phyloP scores from a whole-genome alignment of 2,888 invertebrate species.

The Nomada hirtipes region DNA sequence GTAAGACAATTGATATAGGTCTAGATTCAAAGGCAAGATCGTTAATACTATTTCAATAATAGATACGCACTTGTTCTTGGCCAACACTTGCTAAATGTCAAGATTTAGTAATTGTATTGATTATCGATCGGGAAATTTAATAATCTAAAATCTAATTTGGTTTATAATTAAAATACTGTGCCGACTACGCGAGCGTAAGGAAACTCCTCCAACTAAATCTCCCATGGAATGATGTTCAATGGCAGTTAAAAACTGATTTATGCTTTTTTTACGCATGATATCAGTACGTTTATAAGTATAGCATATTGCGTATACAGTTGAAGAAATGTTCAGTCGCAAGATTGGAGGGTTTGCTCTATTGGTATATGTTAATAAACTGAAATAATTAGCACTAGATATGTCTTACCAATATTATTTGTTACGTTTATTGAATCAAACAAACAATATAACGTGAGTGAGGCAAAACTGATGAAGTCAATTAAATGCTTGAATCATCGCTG shows the following conservation, averaged over 20 bases:
- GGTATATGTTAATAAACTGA: not conserved
- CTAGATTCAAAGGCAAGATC: not conserved
- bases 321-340: not conserved
- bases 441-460: not conserved
- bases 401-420: constrained; percentile 16
- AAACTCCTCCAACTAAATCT: too few relatives aligned
- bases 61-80: not conserved
- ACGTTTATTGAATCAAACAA: constrained; percentile 1
- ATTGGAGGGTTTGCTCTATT: not conserved
- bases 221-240: too few relatives aligned
- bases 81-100: not conserved
- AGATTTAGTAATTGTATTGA: not conserved
- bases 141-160: not conserved
- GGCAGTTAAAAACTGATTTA: too few relatives aligned
- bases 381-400: constrained; percentile 1
- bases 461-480: not conserved
- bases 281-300: not conserved
- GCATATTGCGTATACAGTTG: not conserved
- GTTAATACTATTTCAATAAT: not conserved
- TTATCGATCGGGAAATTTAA: not conserved
- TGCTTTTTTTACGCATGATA: not conserved
- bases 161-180: not conserved
- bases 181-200: too few relatives aligned
- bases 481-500: constrained; percentile 19
- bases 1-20: not conserved